Percentiles rank a stretch among this genome's conserved stretches.
Evolutionary conservation across 2,113 vertebrate genomes (phyloP).

Genomic region (Propithecus coquereli): DNA sequence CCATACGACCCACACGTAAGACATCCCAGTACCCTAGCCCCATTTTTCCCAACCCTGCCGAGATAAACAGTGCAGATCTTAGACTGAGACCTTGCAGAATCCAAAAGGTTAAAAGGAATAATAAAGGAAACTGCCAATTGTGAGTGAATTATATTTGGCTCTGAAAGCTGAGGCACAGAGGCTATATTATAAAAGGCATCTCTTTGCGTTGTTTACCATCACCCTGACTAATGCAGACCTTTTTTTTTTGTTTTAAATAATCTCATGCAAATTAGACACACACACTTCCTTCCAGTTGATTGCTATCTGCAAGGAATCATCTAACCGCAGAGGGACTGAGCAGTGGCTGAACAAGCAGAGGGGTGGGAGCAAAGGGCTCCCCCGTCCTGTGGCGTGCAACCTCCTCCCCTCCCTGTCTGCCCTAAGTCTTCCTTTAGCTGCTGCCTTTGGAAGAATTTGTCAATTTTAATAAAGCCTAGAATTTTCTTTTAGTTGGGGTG

Average conservation of each 20-base stretch:
- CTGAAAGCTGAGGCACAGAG: conserved; percentile 80
- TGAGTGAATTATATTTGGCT: conserved; percentile 88
- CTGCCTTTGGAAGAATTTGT: conserved; percentile 64
- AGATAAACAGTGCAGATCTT: conserved; percentile 58
- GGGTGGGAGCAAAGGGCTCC: conserved; percentile 70
- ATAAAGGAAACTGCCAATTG: conserved; percentile 84
- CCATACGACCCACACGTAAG: conserved; percentile 30
- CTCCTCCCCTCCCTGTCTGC: conserved; percentile 49
- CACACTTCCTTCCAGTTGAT: conserved; percentile 91
- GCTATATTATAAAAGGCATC: conserved; percentile 87
- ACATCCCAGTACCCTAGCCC: background rate
- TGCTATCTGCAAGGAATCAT: conserved; percentile 91
- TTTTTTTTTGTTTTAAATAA: conserved; percentile 88
- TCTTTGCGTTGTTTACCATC: conserved; percentile 87
- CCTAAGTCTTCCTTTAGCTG: conserved; percentile 39
- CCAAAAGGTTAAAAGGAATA: conserved; percentile 87
- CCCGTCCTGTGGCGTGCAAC: conserved; percentile 70
- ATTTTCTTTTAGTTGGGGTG: conserved; percentile 46
- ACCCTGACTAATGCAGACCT: conserved; percentile 89
- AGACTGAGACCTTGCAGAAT: conserved; percentile 78
- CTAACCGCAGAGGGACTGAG: conserved; percentile 84
- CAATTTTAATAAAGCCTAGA: conserved; percentile 70
- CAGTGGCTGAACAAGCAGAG: conserved; percentile 80
- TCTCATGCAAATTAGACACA: conserved; percentile 92
- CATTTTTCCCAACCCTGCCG: background rate